phyloP scores from a whole-genome alignment of 2,888 invertebrate species.

The Thymelicus acteon region DNA sequence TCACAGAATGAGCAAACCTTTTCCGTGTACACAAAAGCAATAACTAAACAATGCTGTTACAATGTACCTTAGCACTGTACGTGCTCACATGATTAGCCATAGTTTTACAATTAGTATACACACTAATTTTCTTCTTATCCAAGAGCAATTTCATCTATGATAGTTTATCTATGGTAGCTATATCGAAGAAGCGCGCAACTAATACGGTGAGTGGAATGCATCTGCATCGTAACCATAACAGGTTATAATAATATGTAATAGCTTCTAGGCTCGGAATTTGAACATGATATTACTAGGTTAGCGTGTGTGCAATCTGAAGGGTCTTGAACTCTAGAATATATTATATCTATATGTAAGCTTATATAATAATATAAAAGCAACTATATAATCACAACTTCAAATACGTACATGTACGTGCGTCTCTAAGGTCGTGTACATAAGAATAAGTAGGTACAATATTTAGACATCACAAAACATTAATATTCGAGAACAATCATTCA shows the following conservation, averaged over 20 bases:
- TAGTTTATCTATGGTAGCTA: conserved; percentile 18
- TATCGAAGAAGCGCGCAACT: conserved; percentile 28
- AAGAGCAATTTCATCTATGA: conserved; percentile 41
- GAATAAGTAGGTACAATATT: no score
- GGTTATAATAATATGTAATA: conserved; percentile 39
- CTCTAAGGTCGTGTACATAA: no score
- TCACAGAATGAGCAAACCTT: conserved; percentile 1
- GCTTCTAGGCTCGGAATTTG: conserved; percentile 12
- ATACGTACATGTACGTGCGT: no score
- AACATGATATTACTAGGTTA: conserved; percentile 5
- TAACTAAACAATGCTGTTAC: conserved; percentile 60
- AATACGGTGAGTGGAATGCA: conserved; percentile 39
- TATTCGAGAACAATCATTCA: no score
- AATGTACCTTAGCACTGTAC: conserved; percentile 38
- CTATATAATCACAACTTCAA: no score
- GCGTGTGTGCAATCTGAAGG: conserved; percentile 7
- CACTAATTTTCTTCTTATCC: conserved; percentile 48
- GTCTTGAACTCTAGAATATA: conserved; percentile 4
- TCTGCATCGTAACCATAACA: conserved; percentile 42
- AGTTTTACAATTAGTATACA: conserved; percentile 45
- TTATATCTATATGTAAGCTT: background rate
- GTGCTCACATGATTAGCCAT: conserved; percentile 40
- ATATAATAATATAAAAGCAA: background rate
- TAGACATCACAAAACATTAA: no score
- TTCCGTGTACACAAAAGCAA: conserved; percentile 66